Conservation (phyloP, 1,140 invertebrate genomes). For the Cepaea nemoralis region DNA sequence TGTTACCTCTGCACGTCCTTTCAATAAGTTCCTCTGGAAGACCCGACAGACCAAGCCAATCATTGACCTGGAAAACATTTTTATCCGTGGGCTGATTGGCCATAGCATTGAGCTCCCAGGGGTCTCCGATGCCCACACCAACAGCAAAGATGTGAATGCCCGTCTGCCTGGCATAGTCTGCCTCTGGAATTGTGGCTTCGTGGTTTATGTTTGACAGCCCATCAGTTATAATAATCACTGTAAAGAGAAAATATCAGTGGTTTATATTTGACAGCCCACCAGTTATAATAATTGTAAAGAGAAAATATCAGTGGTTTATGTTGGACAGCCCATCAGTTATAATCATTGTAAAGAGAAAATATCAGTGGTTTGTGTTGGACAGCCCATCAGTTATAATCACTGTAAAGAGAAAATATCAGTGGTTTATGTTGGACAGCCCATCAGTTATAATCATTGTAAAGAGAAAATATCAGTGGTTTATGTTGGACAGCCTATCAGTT, state of each 20-base stretch:
- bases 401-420: too few relatives aligned
- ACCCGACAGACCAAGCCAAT: constrained; percentile 48
- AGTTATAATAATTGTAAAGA: too few relatives aligned
- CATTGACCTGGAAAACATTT: constrained; percentile 53
- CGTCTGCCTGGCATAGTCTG: constrained; percentile 49
- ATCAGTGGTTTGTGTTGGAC: too few relatives aligned
- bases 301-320: too few relatives aligned
- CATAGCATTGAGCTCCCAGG: constrained; percentile 56
- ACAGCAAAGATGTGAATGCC: constrained; percentile 61
- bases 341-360: too few relatives aligned
- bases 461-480: too few relatives aligned
- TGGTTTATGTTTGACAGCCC: constrained; percentile 63
- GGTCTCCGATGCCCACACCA: constrained; percentile 58
- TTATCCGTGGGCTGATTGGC: constrained; percentile 53
- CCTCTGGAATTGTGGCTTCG: constrained; percentile 59
- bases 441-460: too few relatives aligned
- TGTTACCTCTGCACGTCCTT: constrained; percentile 56
- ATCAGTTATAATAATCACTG: constrained; percentile 66
- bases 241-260: constrained; percentile 42
- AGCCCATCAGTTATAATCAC: too few relatives aligned
- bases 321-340: too few relatives aligned
- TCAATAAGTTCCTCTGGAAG: constrained; percentile 53
- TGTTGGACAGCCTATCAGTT: too few relatives aligned
- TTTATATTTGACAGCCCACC: too few relatives aligned
- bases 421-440: too few relatives aligned